These are phyloP conservation scores for Ovis aries DNA, from an alignment of 2,113 vertebrate genomes.

Conservation along the genomic window DNA sequence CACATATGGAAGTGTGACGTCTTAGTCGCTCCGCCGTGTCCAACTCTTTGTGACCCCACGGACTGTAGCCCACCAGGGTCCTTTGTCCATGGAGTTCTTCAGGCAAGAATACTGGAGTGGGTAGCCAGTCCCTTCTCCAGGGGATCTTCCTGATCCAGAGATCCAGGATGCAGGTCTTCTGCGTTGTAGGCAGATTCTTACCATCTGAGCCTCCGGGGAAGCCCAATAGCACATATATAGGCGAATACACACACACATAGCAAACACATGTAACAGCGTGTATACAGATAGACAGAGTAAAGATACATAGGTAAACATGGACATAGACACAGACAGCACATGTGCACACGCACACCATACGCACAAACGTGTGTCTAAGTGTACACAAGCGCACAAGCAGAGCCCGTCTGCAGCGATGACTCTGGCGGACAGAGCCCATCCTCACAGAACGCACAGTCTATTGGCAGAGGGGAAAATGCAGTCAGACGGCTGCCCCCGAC, in stretches of 20 bases:
- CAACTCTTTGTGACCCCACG: neutral
- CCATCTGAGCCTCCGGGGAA: neutral
- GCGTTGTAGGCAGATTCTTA: neutral
- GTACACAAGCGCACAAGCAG: too few species aligned
- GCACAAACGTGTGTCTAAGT: rapidly evolving
- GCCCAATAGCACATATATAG: neutral
- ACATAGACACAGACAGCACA: neutral
- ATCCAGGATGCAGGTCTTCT: neutral
- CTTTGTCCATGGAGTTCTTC: neutral
- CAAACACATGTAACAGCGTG: neutral
- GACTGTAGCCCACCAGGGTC: neutral
- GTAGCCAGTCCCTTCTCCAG: neutral
- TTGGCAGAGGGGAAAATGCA: rapidly evolving
- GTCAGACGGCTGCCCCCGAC: neutral
- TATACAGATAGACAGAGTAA: too few species aligned
- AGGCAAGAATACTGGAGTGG: neutral
- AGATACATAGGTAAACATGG: rapidly evolving
- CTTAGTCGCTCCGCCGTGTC: rapidly evolving
- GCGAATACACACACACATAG: neutral
- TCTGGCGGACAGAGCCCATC: rapidly evolving
- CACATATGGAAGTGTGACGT: too few species aligned
- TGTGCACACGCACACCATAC: rapidly evolving
- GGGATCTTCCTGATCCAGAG: neutral
- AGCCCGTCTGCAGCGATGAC: rapidly evolving
- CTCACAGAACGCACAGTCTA: neutral